A percentile compares a stretch with the other conserved stretches of the same genome.
Conservation (phyloP, 2,888 invertebrate species). For the Gerris lacustris region DNA sequence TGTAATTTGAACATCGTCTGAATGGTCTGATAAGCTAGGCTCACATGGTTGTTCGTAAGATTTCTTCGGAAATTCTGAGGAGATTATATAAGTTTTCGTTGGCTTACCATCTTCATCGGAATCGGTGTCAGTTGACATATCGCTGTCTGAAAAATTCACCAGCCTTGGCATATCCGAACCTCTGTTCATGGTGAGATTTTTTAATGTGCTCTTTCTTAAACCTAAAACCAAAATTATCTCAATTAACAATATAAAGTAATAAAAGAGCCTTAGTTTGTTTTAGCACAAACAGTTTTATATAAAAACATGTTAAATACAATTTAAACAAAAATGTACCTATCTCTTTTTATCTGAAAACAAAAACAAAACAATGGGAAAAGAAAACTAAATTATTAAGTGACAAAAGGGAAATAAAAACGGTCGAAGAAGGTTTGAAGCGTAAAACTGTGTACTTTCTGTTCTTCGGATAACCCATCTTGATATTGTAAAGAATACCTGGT, state of each 20-base stretch:
- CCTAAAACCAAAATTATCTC: no score
- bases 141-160: neutral
- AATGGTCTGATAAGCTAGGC: neutral
- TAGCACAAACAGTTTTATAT: no score
- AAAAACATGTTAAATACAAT: no score
- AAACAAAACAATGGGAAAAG: no score
- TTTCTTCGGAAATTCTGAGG: neutral
- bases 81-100: neutral
- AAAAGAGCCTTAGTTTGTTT: no score
- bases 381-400: neutral
- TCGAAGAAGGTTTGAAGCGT: neutral
- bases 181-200: neutral
- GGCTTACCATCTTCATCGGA: neutral
- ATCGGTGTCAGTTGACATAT: neutral
- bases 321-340: no score
- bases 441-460: neutral
- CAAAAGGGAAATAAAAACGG: neutral
- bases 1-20: neutral
- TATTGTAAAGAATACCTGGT: slow-evolving; percentile 8
- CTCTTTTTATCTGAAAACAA: no score
- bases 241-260: no score
- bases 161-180: neutral
- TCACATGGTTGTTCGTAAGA: neutral
- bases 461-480: neutral
- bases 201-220: no score